Percentiles rank a stretch among this genome's conserved stretches.
phyloP scores from a whole-genome alignment of 2,888 invertebrate species.

The Oligia fasciuncula region DNA sequence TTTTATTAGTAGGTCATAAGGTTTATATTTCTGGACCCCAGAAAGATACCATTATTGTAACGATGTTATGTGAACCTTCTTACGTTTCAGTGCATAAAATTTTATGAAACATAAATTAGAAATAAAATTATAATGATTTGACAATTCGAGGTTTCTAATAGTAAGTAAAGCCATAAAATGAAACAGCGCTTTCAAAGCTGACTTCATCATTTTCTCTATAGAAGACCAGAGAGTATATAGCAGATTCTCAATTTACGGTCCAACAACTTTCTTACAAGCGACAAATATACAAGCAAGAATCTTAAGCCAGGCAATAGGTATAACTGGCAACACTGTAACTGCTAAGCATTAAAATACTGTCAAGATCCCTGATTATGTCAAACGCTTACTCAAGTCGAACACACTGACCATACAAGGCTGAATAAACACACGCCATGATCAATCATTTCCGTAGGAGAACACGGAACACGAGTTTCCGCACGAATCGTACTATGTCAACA shows the following conservation, averaged over 20 bases:
- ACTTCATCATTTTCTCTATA: constrained; percentile 8
- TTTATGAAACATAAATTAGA: constrained; percentile 15
- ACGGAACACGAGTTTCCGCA: constrained; percentile 67
- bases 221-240: constrained; percentile 1
- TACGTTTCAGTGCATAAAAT: not conserved
- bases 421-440: constrained; percentile 65
- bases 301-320: constrained; percentile 1
- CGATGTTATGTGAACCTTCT: constrained; percentile 7
- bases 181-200: constrained; percentile 5
- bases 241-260: constrained; percentile 10
- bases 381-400: constrained; percentile 52
- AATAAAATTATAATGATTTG: not conserved
- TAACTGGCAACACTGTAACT: constrained; percentile 22
- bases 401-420: constrained; percentile 49
- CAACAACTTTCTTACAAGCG: constrained; percentile 7
- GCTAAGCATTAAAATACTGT: constrained; percentile 30
- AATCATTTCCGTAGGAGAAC: constrained; percentile 66
- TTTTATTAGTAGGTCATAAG: constrained; percentile 17
- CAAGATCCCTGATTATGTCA: constrained; percentile 60
- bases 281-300: constrained; percentile 32
- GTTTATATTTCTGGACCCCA: not conserved
- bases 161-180: not conserved
- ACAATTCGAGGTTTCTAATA: constrained; percentile 7
- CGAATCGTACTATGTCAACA: constrained; percentile 70
- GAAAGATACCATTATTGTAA: not conserved